Conservation (phyloP, 2,113 vertebrate species). For the Tachycineta bicolor region DNA sequence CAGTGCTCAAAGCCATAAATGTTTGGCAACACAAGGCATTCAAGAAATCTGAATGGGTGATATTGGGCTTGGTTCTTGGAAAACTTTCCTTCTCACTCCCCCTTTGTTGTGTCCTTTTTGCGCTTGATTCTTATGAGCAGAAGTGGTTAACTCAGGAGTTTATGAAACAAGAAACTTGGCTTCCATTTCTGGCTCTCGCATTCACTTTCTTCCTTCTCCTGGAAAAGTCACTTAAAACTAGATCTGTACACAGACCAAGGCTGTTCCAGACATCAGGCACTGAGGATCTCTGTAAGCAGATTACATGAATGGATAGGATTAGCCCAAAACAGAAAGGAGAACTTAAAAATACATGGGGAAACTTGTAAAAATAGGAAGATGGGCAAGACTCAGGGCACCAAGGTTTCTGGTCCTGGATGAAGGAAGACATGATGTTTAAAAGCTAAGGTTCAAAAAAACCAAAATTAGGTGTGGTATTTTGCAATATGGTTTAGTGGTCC, state of each 20-base stretch:
- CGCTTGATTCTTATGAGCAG: neutral
- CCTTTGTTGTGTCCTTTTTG: neutral
- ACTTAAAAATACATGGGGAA: neutral
- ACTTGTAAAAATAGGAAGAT: neutral
- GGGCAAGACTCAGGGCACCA: neutral
- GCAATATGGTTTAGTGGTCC: accelerated
- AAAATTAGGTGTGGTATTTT: neutral
- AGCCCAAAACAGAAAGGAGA: neutral
- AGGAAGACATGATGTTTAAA: neutral
- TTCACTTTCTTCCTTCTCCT: neutral
- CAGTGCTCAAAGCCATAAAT: neutral
- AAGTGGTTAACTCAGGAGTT: conserved; percentile 40
- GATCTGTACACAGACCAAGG: neutral
- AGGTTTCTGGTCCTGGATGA: neutral
- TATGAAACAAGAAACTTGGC: conserved; percentile 46
- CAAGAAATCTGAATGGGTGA: neutral
- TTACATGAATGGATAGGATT: neutral
- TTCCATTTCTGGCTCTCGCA: neutral
- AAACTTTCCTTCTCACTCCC: neutral
- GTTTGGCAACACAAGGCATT: neutral
- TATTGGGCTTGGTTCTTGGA: neutral
- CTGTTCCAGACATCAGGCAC: neutral
- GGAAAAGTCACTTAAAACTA: neutral
- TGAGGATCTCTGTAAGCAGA: neutral
- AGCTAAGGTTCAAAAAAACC: neutral